These are phyloP conservation scores for Neelides folsomi DNA, from an alignment of 2,888 invertebrate genomes.

Conservation along the genomic window DNA sequence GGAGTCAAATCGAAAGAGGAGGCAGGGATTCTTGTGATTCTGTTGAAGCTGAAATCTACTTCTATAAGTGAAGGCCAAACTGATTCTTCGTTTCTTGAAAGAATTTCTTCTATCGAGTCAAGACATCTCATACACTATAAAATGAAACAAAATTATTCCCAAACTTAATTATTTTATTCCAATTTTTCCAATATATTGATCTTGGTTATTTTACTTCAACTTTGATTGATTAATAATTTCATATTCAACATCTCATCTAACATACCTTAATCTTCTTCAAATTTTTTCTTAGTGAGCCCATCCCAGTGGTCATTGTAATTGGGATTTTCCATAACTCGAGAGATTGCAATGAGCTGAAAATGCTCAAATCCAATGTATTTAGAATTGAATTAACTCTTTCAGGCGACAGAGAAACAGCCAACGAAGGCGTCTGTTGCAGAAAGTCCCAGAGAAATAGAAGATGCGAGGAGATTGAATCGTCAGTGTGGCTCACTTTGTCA, in stretches of 20 bases:
- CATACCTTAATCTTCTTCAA: constrained; percentile 20
- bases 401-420: constrained; percentile 22
- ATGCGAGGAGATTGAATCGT: neutral
- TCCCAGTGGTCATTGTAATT: constrained; percentile 16
- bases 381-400: constrained; percentile 9
- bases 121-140: constrained; percentile 23
- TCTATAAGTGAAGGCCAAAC: constrained; percentile 31
- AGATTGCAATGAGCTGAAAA: constrained; percentile 23
- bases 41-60: constrained; percentile 27
- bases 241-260: no score
- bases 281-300: constrained; percentile 20
- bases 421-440: constrained; percentile 28
- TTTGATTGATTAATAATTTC: no score
- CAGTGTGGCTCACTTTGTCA: constrained; percentile 5
- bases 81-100: constrained; percentile 6
- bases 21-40: constrained; percentile 14
- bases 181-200: no score
- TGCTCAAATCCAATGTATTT: constrained; percentile 20
- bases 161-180: no score
- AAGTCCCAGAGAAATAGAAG: constrained; percentile 30
- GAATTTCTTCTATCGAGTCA: constrained; percentile 20
- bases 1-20: constrained; percentile 26
- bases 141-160: no score
- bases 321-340: constrained; percentile 28
- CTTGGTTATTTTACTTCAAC: no score